Evolutionary conservation across 2,888 invertebrate species (phyloP), one percentile per base, ranked within the genome.

Genomic region (Heliconius aoede): DNA sequence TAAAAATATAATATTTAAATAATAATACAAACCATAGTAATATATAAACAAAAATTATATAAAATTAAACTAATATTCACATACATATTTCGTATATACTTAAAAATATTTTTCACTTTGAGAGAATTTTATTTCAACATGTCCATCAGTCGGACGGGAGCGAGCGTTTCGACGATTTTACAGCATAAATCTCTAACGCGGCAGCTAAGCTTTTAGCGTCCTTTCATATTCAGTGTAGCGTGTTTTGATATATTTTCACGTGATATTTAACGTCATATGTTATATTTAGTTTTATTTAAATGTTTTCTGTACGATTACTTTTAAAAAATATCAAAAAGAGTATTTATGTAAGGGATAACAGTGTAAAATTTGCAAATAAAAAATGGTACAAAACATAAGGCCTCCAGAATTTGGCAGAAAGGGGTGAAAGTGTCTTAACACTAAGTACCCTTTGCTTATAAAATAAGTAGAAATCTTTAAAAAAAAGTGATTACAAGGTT

Each of bases 171-270:
- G 67, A 73, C 78, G 74, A 79, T 77, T 79, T 79, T 79, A 73
- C 77, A 77, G 73, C 78, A 78, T 78, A 78, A 79, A 79, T 79
- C 79, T 78, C 74, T 71, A 76, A 72, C 73, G 73, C 64, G 74
- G 68, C 67, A 77, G 73, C 77, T 78, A 76, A 78, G 79, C 79
- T 79, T 79, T 79, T 79, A 79, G 78, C 79, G 72, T 74, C 75
- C 79, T 74, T 76, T 79, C 78, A 76, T 72, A 76, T 30, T 64
- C 77, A 46, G 71, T 76, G 74, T 72, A 71, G 60, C 74, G 76
- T 76, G 68, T 72, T 74, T 67, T 67, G 74, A 26, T 67, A 73
- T 68, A 74, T 74, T 72, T 24, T 46, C 68, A 36, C 46, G 55
- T 69, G 24, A 74, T 32, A 77, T 74, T 74, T 77, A 61, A 74